Evolutionary conservation across 2,797 vertebrate genomes (phyloP).

Genomic region (Pempheris klunzingeri): DNA sequence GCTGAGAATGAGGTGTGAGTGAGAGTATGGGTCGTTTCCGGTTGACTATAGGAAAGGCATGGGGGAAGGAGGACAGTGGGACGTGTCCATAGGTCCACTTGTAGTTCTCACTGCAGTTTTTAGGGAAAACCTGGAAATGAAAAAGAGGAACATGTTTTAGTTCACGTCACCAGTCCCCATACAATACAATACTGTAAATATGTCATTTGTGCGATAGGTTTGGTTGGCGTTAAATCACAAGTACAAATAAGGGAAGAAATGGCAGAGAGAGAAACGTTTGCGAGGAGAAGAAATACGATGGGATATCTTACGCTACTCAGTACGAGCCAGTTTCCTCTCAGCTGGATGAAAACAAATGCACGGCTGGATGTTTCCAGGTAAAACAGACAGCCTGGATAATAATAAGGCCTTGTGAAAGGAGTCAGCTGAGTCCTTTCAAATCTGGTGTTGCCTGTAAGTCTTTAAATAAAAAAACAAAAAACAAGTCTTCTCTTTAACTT

Average conservation of each 20-base stretch:
- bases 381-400: slow-evolving; percentile 28
- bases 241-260: not conserved
- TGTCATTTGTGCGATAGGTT: not conserved
- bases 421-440: slow-evolving; percentile 24
- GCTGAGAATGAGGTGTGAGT: slow-evolving; percentile 36
- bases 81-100: slow-evolving; percentile 67
- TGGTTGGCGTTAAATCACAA: not conserved
- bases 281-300: not conserved
- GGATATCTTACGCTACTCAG: slow-evolving; percentile 28
- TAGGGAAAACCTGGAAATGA: slow-evolving; percentile 63
- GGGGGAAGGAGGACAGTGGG: slow-evolving; percentile 54
- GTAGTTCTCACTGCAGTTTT: slow-evolving; percentile 30
- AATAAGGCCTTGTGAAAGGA: slow-evolving; percentile 11
- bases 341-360: slow-evolving; percentile 15
- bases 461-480: slow-evolving; percentile 9
- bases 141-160: slow-evolving; percentile 28
- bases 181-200: not conserved
- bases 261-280: not conserved
- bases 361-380: slow-evolving; percentile 27
- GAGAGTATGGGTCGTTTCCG: slow-evolving; percentile 53
- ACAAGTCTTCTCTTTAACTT: slow-evolving; percentile 17
- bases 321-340: slow-evolving; percentile 28
- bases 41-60: slow-evolving; percentile 74
- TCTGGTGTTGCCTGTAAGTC: slow-evolving; percentile 3
- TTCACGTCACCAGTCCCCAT: slow-evolving; percentile 18